These are phyloP conservation scores for Pipistrellus nathusii DNA, from an alignment of 2,797 vertebrate genomes.

Conservation along the genomic window DNA sequence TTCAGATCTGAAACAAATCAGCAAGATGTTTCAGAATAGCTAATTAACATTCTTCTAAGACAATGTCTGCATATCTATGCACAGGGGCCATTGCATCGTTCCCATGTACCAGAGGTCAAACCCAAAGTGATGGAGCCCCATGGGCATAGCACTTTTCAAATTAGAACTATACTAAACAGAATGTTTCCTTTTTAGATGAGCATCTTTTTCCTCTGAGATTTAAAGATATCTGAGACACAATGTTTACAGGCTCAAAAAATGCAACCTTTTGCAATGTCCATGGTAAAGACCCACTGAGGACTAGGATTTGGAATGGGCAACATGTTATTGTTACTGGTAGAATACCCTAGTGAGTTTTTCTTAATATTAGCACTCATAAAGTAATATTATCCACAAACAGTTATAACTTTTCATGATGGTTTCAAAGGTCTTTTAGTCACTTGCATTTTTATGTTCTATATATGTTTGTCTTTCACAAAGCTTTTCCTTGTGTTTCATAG, in stretches of 20 bases:
- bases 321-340: neutral
- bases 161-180: neutral
- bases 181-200: slow-evolving; percentile 3
- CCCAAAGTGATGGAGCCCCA: neutral
- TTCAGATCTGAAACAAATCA: neutral
- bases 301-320: neutral
- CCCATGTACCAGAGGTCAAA: neutral
- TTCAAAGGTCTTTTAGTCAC: neutral
- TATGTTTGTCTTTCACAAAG: neutral
- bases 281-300: neutral
- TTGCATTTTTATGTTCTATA: neutral
- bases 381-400: neutral
- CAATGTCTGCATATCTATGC: neutral
- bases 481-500: slow-evolving; percentile 5
- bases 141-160: neutral
- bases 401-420: neutral
- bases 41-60: neutral
- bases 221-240: neutral
- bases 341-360: neutral
- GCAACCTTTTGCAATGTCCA: neutral
- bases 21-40: neutral
- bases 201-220: slow-evolving; percentile 54
- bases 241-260: neutral
- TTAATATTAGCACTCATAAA: neutral
- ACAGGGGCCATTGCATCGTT: neutral